Evolutionary conservation across 53 echinoderm and acorn worm species (phyloP).

Genomic region (Echinometra lucunter): DNA sequence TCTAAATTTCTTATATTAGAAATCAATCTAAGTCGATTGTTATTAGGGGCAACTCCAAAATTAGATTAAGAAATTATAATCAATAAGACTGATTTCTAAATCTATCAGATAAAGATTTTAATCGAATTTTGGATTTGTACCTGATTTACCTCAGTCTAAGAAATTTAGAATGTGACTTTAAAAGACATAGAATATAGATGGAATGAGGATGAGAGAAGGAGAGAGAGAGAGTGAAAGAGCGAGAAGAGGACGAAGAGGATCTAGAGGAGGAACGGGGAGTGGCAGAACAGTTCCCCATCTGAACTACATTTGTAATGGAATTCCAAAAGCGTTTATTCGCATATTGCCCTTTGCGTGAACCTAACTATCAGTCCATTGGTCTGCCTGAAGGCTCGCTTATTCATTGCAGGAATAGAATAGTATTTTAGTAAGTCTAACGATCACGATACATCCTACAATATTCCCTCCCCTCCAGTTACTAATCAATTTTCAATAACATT

Average conservation of each 20-base stretch:
- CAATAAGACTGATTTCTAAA: too few relatives aligned
- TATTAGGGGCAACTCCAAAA: too few relatives aligned
- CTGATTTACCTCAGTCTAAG: too few relatives aligned
- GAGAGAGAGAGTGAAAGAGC: neutral
- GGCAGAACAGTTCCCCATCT: conserved; percentile 17
- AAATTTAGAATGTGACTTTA: too few relatives aligned
- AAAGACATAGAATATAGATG: too few relatives aligned
- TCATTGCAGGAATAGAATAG: neutral
- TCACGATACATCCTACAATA: neutral
- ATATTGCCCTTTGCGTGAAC: conserved; percentile 17
- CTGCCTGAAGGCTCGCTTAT: neutral
- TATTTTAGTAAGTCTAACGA: neutral
- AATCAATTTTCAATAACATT: neutral
- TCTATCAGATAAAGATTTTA: too few relatives aligned
- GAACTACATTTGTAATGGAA: conserved; percentile 28
- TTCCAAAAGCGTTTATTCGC: conserved; percentile 38
- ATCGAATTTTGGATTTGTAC: too few relatives aligned
- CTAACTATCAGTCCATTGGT: neutral
- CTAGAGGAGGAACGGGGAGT: neutral
- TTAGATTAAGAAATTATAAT: too few relatives aligned
- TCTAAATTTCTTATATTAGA: too few relatives aligned
- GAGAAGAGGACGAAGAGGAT: neutral
- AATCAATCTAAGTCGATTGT: too few relatives aligned
- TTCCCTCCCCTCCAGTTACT: conserved; percentile 4
- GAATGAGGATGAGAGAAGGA: neutral